Evolutionary conservation across 2,113 vertebrate genomes (phyloP), one percentile per base, ranked within the genome.

Genomic region (Ophiodon elongatus): DNA sequence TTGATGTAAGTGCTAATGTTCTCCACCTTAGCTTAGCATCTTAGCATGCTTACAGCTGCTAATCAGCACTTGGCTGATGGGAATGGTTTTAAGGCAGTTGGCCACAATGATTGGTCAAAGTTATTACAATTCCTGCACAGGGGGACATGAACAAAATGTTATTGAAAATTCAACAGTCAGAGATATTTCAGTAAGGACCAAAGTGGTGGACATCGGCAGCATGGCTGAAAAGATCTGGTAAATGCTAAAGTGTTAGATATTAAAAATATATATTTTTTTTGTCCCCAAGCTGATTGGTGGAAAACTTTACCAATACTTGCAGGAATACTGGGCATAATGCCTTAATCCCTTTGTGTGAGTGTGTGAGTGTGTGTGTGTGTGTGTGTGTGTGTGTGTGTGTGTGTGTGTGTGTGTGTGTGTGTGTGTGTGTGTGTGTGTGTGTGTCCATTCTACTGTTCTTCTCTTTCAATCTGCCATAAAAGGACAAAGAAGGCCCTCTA

Each of bases 401-500:
- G 33, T 67, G 19, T 43, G 23, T 57, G 17, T 43, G 21, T 45
- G 17, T 60, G 13, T 43, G 27, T 45, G 23, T 45, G 17, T 54
- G 27, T 59, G 19, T 60, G 19, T 54, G 27, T 45, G 17, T 35
- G 17, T 43, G 19, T 21, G 50, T 17, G 19, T 17, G 21, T 43
- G 19, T 60, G 19, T 37, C 19, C 0, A 5, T 27, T 84, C 35
- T 23, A 21, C 43, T 33, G 23, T 47, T 21, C 39, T 71, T 29
- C 41, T 66, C 35, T 57, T 50, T 68, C 57, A 41, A 69, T 75
- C 59, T 85, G 88, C 69, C 88, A 90, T 83, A 66, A 70, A 93
- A 95, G 95, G 93, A 94, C 93, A 91, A 93, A 89, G 79, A 71
- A 92, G 82, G 79, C 21, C 54, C 84, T 89, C 85, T 92, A 68